These are phyloP conservation scores for Eupithecia dodoneata DNA, from an alignment of 2,888 invertebrate species.

Conservation along the genomic window DNA sequence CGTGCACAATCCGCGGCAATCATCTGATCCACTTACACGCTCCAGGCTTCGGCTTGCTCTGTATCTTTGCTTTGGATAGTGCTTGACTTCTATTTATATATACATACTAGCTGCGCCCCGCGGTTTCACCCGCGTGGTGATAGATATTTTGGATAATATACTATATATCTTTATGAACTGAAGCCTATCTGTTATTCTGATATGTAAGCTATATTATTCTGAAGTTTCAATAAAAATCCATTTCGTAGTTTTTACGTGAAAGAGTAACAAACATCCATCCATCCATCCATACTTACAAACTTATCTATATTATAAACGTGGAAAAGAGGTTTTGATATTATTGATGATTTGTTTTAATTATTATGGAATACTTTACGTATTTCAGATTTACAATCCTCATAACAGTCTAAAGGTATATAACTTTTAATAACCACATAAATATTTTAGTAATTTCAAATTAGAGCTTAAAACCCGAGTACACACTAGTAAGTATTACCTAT, in stretches of 20 bases:
- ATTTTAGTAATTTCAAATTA: background rate
- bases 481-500: background rate
- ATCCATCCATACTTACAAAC: too few species aligned
- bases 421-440: background rate
- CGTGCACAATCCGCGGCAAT: constrained; percentile 64
- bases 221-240: too few species aligned
- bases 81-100: constrained; percentile 27
- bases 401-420: too few species aligned
- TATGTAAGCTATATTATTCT: too few species aligned
- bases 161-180: too few species aligned
- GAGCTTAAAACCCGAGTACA: background rate
- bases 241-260: too few species aligned
- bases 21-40: constrained; percentile 68
- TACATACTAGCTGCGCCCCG: too few species aligned
- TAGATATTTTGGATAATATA: too few species aligned
- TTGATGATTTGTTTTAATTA: background rate
- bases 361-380: background rate
- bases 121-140: too few species aligned
- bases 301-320: background rate
- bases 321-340: background rate
- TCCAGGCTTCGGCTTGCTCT: constrained; percentile 48
- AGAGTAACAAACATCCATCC: too few species aligned
- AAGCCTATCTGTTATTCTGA: too few species aligned
- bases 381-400: background rate
- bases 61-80: constrained; percentile 34